Percentiles rank a stretch among this genome's conserved stretches.
phyloP scores from a whole-genome alignment of 2,113 vertebrate genomes.

The Beaufortia kweichowensis region DNA sequence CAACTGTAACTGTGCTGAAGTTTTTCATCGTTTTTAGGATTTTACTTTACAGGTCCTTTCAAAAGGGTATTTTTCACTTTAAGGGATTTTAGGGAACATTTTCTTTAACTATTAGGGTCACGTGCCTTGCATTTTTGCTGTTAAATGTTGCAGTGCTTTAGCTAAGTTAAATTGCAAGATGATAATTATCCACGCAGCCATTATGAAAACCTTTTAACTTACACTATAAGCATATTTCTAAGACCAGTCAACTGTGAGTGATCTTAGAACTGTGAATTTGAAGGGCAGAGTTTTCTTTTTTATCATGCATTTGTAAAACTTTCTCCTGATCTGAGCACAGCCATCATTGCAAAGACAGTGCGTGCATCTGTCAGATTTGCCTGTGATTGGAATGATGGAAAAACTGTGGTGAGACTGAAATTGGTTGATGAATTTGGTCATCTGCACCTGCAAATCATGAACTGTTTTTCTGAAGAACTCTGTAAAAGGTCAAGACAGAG shows the following conservation, averaged over 20 bases:
- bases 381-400: slow-evolving; percentile 36
- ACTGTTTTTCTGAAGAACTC: background rate
- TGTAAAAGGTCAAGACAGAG: background rate
- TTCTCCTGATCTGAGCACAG: background rate
- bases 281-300: background rate
- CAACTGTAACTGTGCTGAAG: slow-evolving; percentile 81
- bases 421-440: background rate
- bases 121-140: slow-evolving; percentile 68
- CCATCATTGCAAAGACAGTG: background rate
- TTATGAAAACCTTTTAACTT: background rate
- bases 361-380: slow-evolving; percentile 14
- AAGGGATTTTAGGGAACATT: slow-evolving; percentile 69
- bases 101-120: slow-evolving; percentile 59
- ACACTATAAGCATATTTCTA: too few species aligned
- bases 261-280: slow-evolving; percentile 1
- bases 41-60: slow-evolving; percentile 80
- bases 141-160: slow-evolving; percentile 64
- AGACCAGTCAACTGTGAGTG: slow-evolving; percentile 13
- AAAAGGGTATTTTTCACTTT: slow-evolving; percentile 70
- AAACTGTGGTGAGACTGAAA: slow-evolving; percentile 19
- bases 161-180: slow-evolving; percentile 63
- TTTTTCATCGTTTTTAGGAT: slow-evolving; percentile 68
- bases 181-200: slow-evolving; percentile 37
- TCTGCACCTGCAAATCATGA: slow-evolving; percentile 35
- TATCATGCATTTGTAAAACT: background rate